Conservation (phyloP, 2,888 invertebrate genomes). For the Cosmia trapezina region DNA sequence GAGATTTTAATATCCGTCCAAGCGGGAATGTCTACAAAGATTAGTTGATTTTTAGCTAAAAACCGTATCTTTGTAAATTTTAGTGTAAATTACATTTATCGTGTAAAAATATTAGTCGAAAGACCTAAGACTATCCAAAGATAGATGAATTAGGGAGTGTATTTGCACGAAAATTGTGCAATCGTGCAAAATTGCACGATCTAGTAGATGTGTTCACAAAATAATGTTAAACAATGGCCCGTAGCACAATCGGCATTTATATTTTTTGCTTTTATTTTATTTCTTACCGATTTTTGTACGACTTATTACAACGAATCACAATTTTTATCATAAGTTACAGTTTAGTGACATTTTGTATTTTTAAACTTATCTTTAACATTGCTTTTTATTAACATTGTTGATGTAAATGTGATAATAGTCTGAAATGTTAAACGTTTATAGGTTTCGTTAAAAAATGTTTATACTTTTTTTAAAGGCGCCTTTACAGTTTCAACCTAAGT, state of each 20-base stretch:
- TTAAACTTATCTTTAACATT: conserved; percentile 63
- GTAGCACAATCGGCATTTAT: conserved; percentile 82
- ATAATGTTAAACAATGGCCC: conserved; percentile 66
- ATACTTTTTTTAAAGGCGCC: conserved; percentile 17
- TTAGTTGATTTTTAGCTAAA: conserved; percentile 75
- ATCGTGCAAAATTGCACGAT: conserved; percentile 51
- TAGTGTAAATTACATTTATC: conserved; percentile 74
- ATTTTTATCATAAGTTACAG: conserved; percentile 55
- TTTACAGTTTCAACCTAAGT: conserved; percentile 30
- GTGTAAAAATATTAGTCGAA: conserved; percentile 66
- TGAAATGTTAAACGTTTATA: conserved; percentile 45
- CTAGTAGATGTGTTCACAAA: conserved; percentile 69
- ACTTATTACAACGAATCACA: conserved; percentile 74
- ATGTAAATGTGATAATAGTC: conserved; percentile 74
- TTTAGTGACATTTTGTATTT: conserved; percentile 49
- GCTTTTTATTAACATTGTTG: conserved; percentile 68
- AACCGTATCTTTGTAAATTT: conserved; percentile 75
- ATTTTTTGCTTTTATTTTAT: conserved; percentile 62
- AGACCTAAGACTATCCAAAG: conserved; percentile 73
- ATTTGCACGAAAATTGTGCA: conserved; percentile 61
- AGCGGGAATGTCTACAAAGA: conserved; percentile 80
- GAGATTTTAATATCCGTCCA: conserved; percentile 85
- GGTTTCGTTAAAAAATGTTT: conserved; percentile 8
- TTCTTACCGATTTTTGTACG: conserved; percentile 64
- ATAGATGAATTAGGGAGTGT: conserved; percentile 62